Conservation (phyloP, 2,113 vertebrate genomes). For the Procavia capensis region DNA sequence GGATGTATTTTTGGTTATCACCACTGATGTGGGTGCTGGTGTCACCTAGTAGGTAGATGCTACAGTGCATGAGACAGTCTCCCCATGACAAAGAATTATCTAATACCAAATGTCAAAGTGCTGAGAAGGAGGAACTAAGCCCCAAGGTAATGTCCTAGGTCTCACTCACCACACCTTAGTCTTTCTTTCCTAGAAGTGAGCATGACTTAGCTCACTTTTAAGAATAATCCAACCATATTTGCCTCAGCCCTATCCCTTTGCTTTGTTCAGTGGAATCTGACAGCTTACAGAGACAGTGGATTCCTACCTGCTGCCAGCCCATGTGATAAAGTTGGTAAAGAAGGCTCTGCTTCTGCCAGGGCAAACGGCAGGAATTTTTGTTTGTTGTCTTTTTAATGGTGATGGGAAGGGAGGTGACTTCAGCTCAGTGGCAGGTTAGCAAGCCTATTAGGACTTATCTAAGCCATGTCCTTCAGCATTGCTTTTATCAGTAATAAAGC, state of each 20-base stretch:
- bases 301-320: conserved; percentile 51
- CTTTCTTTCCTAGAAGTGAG: background rate
- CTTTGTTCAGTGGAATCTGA: conserved; percentile 40
- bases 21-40: background rate
- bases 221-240: background rate
- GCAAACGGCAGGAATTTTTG: conserved; percentile 29
- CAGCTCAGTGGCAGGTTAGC: conserved; percentile 70
- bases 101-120: background rate
- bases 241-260: background rate
- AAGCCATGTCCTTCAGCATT: conserved; percentile 76
- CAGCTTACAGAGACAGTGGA: conserved; percentile 46
- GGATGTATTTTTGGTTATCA: background rate
- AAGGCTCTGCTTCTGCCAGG: background rate
- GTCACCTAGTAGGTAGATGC: background rate
- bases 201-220: conserved; percentile 19
- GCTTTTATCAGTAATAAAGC: conserved; percentile 83
- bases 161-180: background rate
- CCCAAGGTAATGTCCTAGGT: accelerated
- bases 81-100: background rate
- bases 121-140: background rate
- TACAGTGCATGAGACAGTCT: background rate
- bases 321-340: conserved; percentile 38
- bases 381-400: conserved; percentile 75
- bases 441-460: conserved; percentile 79
- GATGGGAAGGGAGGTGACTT: conserved; percentile 68